These are phyloP conservation scores for Trissoscelio sp. DNA, from an alignment of 2,888 invertebrate species.

Conservation along the genomic window DNA sequence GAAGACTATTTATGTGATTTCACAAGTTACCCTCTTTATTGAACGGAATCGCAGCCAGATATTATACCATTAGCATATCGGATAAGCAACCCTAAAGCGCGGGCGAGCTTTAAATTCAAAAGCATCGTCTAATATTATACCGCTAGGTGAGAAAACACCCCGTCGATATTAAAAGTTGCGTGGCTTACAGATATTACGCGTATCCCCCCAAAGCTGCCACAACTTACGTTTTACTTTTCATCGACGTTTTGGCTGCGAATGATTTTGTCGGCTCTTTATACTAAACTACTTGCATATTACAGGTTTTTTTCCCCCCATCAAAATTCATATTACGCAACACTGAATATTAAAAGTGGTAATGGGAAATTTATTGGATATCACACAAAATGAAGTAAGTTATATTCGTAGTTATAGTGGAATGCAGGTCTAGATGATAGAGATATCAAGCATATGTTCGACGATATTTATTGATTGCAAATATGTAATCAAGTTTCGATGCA, in stretches of 20 bases:
- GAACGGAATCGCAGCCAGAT: constrained; percentile 72
- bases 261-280: constrained; percentile 59
- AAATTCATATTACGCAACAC: constrained; percentile 27
- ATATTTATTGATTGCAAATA: constrained; percentile 69
- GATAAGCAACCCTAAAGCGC: constrained; percentile 75
- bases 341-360: constrained; percentile 12
- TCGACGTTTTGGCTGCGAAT: constrained; percentile 53
- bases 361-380: constrained; percentile 17
- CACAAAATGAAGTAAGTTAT: constrained; percentile 11
- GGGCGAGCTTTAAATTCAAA: constrained; percentile 79
- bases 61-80: constrained; percentile 81
- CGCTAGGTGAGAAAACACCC: constrained; percentile 81
- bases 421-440: constrained; percentile 49
- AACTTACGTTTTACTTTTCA: constrained; percentile 52
- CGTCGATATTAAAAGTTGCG: constrained; percentile 82
- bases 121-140: constrained; percentile 76
- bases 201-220: constrained; percentile 52
- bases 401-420: background rate
- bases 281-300: constrained; percentile 20
- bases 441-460: constrained; percentile 44
- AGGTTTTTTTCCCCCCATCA: constrained; percentile 28
- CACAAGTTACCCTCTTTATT: constrained; percentile 71
- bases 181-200: constrained; percentile 79
- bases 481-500: constrained; percentile 67
- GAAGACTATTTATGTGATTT: constrained; percentile 70